Evolutionary conservation across 2,888 invertebrate species (phyloP), one percentile per base, ranked within the genome.

Genomic region (Drosophila diplacantha): DNA sequence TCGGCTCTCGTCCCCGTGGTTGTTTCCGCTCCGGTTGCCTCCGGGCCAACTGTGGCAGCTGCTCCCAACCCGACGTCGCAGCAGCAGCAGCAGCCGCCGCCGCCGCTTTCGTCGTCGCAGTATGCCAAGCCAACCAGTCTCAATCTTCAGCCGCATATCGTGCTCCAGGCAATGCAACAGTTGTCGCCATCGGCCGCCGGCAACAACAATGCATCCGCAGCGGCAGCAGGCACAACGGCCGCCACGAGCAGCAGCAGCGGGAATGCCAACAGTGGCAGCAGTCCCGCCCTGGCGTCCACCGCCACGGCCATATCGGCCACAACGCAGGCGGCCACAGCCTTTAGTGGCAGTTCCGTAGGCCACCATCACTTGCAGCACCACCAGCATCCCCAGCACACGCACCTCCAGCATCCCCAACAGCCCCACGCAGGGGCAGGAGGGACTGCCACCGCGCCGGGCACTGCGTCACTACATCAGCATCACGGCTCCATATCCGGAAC

Each of bases 281-380:
- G 70, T 60, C 74, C 79, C n/a, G 75, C 75, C 2, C 51, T 84
- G 50, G 82, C 76, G 12, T 69, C 84, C 14, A 77, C 84, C 26
- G 83, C 85, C n/a, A 81, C 81, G 5, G 66, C 79, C 18, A 76
- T 81, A 47, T 80, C 79, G 47, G 82, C 77, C n/a, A 79, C 85
- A 3, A 83, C 77, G 3, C 83, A 81, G 52, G 83, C 83, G 16
- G 83, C 78, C 16, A 85, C 84, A 18, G 81, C 83, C 6, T 85
- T 85, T 35, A 84, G 85, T 54, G 84, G 85, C 51, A 83, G 72
- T 26, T 73, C 83, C 9, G 69, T 81, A 38, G 81, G 73, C 20
- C 79, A 83, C 47, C 73, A 71, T 37, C 73, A 72, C 57, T 37
- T 43, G 37, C 74, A 66, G 34, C 73, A 76, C 35, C 73, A 68